Base-by-base conservation (phyloP, 1,140 invertebrate genomes). In the Leptonema lineaticorne region DNA sequence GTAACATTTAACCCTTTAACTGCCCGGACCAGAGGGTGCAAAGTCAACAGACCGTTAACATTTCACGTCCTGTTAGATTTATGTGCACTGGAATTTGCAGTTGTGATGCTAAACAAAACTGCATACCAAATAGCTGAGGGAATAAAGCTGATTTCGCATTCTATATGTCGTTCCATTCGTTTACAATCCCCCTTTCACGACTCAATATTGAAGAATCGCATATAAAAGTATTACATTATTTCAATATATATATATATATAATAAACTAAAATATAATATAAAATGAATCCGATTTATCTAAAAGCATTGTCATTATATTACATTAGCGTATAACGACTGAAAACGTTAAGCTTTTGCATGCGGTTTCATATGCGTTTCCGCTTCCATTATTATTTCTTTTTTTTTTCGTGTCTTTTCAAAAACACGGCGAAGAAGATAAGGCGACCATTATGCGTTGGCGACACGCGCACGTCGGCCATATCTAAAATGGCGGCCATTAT, bases 401-500 rank as follows among this genome's bases (percentile, higher is more conserved):
- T n/a, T n/a, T n/a, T n/a, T n/a, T n/a, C n/a, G n/a, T n/a, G n/a
- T n/a, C n/a, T n/a, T n/a, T n/a, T n/a, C n/a, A n/a, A n/a, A n/a
- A 14, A 45, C 14, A 11, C 24, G 2, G 1, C 5, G 5, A 11
- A 11, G 18, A 24, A 53, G 50, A 53, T 53, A 53, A 53, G 50
- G 22, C 50, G 22, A 24, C 50, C 50, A 53, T 53, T 53, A 53
- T 53, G 50, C 50, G 6, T 14, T 24, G 16, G 46, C 46, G 46
- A 48, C 46, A 53, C 50, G 50, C 50, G 22, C 50, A 16, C 22
- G 22, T 22, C 50, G 50, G 50, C 50, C 50, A 53, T 53, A 53
- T 53, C 50, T 53, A 53, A 26, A 53, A 53, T 53, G 50, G 50
- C 50, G 20, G 50, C 50, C 50, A 53, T 53, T 53, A 53, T 53